These are phyloP conservation scores for Willowsia nigromaculata DNA, from an alignment of 2,888 invertebrate genomes.

Conservation along the genomic window DNA sequence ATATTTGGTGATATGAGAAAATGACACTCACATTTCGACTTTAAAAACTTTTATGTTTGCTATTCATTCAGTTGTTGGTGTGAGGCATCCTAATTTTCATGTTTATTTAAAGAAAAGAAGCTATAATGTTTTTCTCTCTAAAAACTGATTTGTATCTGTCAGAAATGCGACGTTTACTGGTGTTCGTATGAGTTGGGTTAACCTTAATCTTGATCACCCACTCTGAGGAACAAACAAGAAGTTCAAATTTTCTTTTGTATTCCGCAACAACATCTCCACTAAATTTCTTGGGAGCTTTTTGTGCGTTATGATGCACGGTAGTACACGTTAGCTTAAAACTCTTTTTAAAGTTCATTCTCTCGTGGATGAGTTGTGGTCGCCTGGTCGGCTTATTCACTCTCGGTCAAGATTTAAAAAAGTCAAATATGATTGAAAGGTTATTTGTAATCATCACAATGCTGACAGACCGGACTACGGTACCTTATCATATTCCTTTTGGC, in stretches of 20 bases:
- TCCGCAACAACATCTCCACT: neutral
- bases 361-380: no score
- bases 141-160: conserved; percentile 26
- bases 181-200: neutral
- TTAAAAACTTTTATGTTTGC: no score
- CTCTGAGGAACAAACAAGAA: neutral
- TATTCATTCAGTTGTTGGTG: no score
- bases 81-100: no score
- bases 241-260: neutral
- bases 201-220: neutral
- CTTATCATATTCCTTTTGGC: neutral
- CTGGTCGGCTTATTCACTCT: neutral
- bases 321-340: no score
- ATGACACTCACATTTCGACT: no score
- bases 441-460: conserved; percentile 62
- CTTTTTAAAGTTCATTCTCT: no score
- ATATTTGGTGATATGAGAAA: no score
- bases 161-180: neutral
- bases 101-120: no score
- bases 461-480: conserved; percentile 22
- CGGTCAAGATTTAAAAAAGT: conserved; percentile 37
- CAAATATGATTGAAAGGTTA: conserved; percentile 65
- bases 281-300: no score
- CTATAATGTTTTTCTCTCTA: no score
- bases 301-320: no score